These are phyloP conservation scores for Haemorhous mexicanus DNA, from an alignment of 2,113 vertebrate species.

Conservation along the genomic window DNA sequence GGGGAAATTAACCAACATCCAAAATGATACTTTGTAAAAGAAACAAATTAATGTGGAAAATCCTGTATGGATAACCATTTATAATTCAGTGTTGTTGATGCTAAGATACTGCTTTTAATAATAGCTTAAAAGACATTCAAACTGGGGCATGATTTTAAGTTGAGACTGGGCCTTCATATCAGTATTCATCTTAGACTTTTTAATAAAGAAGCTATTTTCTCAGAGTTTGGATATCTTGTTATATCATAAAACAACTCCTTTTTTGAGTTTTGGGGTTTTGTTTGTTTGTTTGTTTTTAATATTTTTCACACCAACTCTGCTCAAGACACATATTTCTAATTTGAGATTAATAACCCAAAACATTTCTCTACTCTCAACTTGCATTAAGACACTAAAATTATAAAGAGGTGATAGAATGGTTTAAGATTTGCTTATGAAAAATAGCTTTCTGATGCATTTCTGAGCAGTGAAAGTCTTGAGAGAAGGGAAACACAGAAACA, in stretches of 20 bases:
- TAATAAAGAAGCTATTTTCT: not conserved
- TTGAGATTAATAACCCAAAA: not conserved
- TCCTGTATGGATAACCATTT: not conserved
- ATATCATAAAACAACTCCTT: not conserved
- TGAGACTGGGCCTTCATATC: not conserved
- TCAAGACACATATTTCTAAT: not conserved
- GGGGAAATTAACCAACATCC: conserved; percentile 1
- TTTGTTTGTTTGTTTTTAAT: not conserved
- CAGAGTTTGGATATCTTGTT: not conserved
- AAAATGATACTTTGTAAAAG: not conserved
- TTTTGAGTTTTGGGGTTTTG: not conserved
- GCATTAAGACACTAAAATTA: not conserved
- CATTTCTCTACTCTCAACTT: not conserved
- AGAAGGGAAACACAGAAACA: conserved; percentile 5
- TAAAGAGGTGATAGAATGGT: not conserved
- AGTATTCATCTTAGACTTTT: not conserved
- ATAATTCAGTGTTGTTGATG: not conserved
- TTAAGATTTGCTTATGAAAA: conserved; percentile 6
- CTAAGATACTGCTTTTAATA: not conserved
- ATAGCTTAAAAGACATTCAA: not conserved
- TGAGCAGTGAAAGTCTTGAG: conserved; percentile 8
- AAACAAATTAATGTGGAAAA: not conserved
- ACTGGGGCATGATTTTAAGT: not conserved
- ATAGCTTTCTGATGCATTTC: not conserved
- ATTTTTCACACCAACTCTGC: not conserved